Conservation (phyloP, 2,888 invertebrate genomes). For the Rhyacophila evoluta region DNA sequence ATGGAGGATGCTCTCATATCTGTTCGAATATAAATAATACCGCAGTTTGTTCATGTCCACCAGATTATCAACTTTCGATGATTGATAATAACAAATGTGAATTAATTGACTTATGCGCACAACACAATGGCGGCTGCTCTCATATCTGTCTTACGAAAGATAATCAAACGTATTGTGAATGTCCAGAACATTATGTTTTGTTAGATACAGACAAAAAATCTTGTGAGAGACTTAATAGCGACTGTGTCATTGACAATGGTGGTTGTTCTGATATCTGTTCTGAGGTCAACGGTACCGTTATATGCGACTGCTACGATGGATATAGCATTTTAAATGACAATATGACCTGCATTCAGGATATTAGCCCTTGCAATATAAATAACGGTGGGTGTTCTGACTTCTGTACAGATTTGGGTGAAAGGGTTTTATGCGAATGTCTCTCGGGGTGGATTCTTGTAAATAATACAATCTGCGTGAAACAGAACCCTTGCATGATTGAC, state of each 20-base stretch:
- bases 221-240: conserved; percentile 57
- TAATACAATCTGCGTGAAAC: conserved; percentile 62
- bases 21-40: conserved; percentile 45
- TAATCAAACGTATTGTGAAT: conserved; percentile 1
- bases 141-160: conserved; percentile 50
- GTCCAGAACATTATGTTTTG: background rate
- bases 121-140: conserved; percentile 58
- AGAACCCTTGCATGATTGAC: conserved; percentile 68
- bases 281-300: conserved; percentile 59
- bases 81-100: conserved; percentile 56
- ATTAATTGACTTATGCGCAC: conserved; percentile 58
- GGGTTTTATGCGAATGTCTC: conserved; percentile 69
- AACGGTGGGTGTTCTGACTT: conserved; percentile 66
- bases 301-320: conserved; percentile 63
- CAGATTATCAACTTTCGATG: conserved; percentile 57
- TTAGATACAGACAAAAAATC: background rate
- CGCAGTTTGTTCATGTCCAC: conserved; percentile 60
- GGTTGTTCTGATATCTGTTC: conserved; percentile 68
- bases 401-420: conserved; percentile 59
- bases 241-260: conserved; percentile 63
- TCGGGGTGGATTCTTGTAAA: conserved; percentile 64
- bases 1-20: background rate
- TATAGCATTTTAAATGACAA: conserved; percentile 64
- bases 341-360: conserved; percentile 58
- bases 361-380: conserved; percentile 56